Conservation (phyloP, 2,113 vertebrate genomes). For the Progne subis region DNA sequence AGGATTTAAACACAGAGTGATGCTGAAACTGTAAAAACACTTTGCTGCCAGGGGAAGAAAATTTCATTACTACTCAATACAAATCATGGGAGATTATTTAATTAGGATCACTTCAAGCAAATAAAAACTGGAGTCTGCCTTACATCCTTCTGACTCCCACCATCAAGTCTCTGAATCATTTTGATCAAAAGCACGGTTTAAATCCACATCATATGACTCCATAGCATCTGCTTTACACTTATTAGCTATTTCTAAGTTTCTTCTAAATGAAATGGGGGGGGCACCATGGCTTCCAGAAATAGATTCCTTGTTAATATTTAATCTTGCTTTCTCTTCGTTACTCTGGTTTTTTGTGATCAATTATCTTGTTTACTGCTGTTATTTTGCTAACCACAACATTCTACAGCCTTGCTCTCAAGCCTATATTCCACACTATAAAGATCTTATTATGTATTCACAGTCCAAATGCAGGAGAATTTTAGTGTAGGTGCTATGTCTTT, state of each 20-base stretch:
- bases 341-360: neutral
- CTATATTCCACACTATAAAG: neutral
- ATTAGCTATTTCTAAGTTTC: neutral
- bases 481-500: neutral
- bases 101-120: neutral
- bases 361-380: neutral
- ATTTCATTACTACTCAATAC: neutral
- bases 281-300: neutral
- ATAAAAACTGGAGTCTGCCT: neutral
- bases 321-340: neutral
- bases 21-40: conserved; percentile 1
- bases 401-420: neutral
- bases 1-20: neutral
- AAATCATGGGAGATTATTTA: conserved; percentile 17
- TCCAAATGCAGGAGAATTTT: neutral
- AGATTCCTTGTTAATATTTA: neutral
- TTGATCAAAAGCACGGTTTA: neutral
- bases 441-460: neutral
- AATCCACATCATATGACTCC: neutral
- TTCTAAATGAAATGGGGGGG: fast-evolving
- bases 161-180: neutral
- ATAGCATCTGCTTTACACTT: neutral
- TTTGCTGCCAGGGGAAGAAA: neutral
- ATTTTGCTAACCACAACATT: neutral
- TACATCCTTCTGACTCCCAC: neutral